Conservation (phyloP, 2,797 vertebrate species). For the Hafferia zeledoni region DNA sequence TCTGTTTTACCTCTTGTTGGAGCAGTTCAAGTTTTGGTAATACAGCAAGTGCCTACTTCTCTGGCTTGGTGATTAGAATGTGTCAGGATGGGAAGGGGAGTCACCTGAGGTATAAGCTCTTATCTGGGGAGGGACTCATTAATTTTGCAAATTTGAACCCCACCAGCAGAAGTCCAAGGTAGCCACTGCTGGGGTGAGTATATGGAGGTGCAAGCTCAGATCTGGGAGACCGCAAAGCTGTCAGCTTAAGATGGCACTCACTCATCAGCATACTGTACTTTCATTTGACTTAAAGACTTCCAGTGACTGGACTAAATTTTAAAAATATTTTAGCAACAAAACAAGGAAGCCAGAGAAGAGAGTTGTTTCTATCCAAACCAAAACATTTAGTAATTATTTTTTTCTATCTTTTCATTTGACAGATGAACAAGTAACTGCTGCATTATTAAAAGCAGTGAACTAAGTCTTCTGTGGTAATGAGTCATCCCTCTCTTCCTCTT, state of each 20-base stretch:
- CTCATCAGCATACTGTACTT: not conserved
- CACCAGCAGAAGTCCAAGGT: not conserved
- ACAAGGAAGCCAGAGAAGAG: not conserved
- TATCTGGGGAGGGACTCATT: not conserved
- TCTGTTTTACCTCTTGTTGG: not conserved
- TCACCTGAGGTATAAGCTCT: not conserved
- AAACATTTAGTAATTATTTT: not conserved
- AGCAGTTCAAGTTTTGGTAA: not conserved
- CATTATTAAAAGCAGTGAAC: not conserved
- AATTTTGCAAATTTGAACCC: not conserved
- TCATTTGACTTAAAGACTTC: conserved; percentile 1
- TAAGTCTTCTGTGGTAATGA: not conserved
- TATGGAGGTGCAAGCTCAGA: accelerated
- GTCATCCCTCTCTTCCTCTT: not conserved
- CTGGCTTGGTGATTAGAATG: not conserved
- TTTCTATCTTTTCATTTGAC: not conserved
- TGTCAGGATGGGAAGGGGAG: accelerated
- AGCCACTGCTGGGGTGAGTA: not conserved
- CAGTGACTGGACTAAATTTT: not conserved
- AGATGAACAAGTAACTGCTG: not conserved
- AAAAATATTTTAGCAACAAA: not conserved
- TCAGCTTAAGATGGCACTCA: not conserved
- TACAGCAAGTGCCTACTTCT: not conserved
- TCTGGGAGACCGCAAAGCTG: not conserved
- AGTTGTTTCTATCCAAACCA: not conserved